Percentiles rank a stretch among this genome's conserved stretches.
Evolutionary conservation across 1,140 invertebrate species (phyloP).

Genomic region (Coelopa frigida): DNA sequence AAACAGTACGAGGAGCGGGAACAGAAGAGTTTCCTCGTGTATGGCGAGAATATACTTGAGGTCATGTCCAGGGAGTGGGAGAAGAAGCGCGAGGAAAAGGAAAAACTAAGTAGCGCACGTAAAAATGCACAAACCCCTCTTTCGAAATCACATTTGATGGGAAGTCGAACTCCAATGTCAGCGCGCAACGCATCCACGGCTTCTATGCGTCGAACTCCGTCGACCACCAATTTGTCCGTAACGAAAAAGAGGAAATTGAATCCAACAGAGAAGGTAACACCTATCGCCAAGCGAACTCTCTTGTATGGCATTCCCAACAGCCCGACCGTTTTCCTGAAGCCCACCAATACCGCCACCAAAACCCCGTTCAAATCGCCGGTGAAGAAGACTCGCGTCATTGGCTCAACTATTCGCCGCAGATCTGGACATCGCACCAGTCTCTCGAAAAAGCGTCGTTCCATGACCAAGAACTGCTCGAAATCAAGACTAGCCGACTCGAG

Average conservation of each 20-base stretch:
- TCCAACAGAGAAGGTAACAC: constrained; percentile 8
- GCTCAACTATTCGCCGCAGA: constrained; percentile 26
- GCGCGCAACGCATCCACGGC: constrained; percentile 26
- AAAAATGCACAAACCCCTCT: constrained; percentile 25
- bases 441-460: constrained; percentile 13
- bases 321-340: constrained; percentile 10
- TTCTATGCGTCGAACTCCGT: constrained; percentile 27
- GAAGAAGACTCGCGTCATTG: constrained; percentile 27
- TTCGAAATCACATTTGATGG: too few species aligned
- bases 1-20: constrained; percentile 49
- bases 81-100: constrained; percentile 44
- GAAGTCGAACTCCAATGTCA: constrained; percentile 25
- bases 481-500: not conserved
- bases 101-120: constrained; percentile 24
- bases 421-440: constrained; percentile 22
- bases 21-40: constrained; percentile 50
- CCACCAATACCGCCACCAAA: constrained; percentile 4
- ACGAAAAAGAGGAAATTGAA: constrained; percentile 25
- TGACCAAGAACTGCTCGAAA: constrained; percentile 4
- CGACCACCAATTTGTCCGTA: constrained; percentile 1
- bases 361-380: constrained; percentile 20
- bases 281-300: constrained; percentile 28
- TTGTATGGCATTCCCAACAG: constrained; percentile 18
- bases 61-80: constrained; percentile 52
- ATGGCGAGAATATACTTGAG: constrained; percentile 53